Base-by-base conservation (phyloP, 2,888 invertebrate genomes). In the Trichacis sp. region DNA sequence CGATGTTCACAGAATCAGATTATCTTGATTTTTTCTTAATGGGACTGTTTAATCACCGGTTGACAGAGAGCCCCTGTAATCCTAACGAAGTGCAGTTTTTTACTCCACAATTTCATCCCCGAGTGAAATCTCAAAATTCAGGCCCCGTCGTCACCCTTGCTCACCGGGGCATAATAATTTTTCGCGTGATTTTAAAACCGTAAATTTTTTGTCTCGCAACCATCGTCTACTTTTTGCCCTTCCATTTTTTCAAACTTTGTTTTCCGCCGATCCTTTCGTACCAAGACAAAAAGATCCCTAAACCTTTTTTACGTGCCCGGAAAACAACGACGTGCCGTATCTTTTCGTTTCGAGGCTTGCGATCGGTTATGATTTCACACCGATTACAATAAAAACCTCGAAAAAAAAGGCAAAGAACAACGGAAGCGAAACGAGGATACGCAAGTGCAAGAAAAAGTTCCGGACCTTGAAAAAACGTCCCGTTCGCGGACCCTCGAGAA, bases 291-390 rank as follows among this genome's bases (percentile, higher is more conserved):
- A 24, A 24, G 24, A 24, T 24, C 24, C 24, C 14, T 6, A 8
- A 15, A 40, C 2, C 14, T 71, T 64, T 59, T 58, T 63, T 49
- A n/a, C n/a, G 14, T 29, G 8, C 14, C 18, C 11, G 20, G 57
- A 65, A 60, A 67, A 64, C 68, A 65, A 45, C 60, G 64, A 49
- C 62, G 56, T 64, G 56, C 55, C 64, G 45, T 60, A 56, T 70
- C 70, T 63, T 58, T 61, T 53, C 54, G 38, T 52, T 48, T 53
- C 15, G 60, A 57, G 55, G 50, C 63, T 61, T 50, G 68, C 71
- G 83, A 84, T 84, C 83, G 83, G 84, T 84, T 84, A 84, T 78
- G 83, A 84, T 84, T 84, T 84, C 84, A 84, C 84, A 81, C 84
- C 80, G 83, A 84, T 84, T 84, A 84, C 72, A 81, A 84, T 81